phyloP scores from a whole-genome alignment of 37 sponge, comb jelly and placozoan genomes.

The Mnemiopsis leidyi region DNA sequence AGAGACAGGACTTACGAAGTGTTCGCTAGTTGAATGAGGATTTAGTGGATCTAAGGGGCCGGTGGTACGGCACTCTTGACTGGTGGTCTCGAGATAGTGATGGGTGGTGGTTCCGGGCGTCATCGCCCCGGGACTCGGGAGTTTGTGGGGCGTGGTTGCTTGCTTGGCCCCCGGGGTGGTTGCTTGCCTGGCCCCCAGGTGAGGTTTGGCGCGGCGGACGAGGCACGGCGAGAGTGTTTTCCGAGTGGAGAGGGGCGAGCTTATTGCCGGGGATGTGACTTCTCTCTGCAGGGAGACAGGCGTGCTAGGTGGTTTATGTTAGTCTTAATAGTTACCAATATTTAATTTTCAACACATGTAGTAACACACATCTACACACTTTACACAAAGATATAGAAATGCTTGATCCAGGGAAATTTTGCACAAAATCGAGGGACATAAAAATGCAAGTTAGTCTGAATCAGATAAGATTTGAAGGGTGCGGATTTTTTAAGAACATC shows the following conservation, averaged over 20 bases:
- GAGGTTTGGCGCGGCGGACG: not conserved
- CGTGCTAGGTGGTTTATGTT: not conserved
- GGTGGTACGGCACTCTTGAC: not conserved
- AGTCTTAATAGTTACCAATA: no score
- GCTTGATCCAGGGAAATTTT: no score
- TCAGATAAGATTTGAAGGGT: no score
- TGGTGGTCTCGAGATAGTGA: not conserved
- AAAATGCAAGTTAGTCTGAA: no score
- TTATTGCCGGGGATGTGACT: not conserved
- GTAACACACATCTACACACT: no score
- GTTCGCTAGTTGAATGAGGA: not conserved
- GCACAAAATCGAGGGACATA: no score
- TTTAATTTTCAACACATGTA: no score
- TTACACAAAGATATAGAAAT: no score
- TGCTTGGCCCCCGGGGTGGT: not conserved
- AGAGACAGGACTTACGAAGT: not conserved
- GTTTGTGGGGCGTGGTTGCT: not conserved
- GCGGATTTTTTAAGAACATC: no score
- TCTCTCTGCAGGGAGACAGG: constrained; percentile 5
- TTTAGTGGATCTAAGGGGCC: constrained; percentile 2
- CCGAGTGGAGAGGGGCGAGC: not conserved
- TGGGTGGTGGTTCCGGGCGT: not conserved
- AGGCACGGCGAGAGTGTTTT: constrained; percentile 37
- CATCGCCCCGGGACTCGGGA: not conserved
- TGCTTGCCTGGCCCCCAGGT: not conserved